Base-by-base conservation (phyloP, 2,797 vertebrate species). In the Champsocephalus gunnari region DNA sequence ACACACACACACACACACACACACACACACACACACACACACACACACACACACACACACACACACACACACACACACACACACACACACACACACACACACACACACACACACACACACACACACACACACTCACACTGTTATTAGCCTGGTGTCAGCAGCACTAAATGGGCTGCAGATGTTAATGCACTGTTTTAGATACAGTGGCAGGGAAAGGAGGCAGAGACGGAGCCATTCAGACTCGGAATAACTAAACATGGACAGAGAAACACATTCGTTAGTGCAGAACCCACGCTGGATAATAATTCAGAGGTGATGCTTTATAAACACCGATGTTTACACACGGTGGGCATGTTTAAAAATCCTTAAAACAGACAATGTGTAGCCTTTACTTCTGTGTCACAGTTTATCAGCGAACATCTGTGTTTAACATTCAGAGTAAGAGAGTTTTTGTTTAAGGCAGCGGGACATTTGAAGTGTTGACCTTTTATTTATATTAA, bases 111-210 rank as follows among this genome's bases (percentile, higher is more conserved):
- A n/a, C 74, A 54, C 56, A 28, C 62, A 49, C 61, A 70, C 67
- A 61, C 85, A 75, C 43, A 70, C 65, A 73, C 73, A 17, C 55
- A 71, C 51, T 84, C 61, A 73, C 58, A 90, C 87, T 85, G 91
- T 91, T 92, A 93, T 94, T 94, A 94, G 92, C 89, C 88, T 55
- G 73, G 88, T 87, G 89, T 92, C 93, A 93, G 88, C 87, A 78
- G 83, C 84, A 82, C 82, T 92, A 93, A 94, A 94, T 93, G 88
- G 89, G 86, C 89, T 93, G 91, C 95, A 95, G 94, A 95, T 95
- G 94, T 94, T 94, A 92, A 93, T 87, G 87, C 87, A 80, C 78
- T 83, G 91, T 90, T 93, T 90, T 85, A 89, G 89, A 94, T 91
- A 90, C 91, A 92, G 88, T 84, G 85, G 88, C 80, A 76, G 81